phyloP scores from a whole-genome alignment of 2,888 invertebrate species.

The Opisthograptis luteolata region DNA sequence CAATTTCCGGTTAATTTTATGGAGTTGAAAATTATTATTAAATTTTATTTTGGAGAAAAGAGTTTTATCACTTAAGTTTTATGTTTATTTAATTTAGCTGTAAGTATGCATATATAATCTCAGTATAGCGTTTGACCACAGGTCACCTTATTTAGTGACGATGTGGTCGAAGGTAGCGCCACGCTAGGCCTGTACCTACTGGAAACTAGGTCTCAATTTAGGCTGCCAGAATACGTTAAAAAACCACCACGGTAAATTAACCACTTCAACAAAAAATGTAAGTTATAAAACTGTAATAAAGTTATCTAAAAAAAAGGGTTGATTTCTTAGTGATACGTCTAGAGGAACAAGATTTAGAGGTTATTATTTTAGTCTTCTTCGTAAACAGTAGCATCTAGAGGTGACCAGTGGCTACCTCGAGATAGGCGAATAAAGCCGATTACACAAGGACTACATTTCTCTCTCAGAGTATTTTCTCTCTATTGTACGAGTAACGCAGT shows the following conservation, averaged over 20 bases:
- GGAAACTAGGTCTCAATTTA: too few species aligned
- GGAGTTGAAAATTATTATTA: slow-evolving; percentile 20
- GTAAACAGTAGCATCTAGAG: slow-evolving; percentile 34
- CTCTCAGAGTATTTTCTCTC: slow-evolving; percentile 53
- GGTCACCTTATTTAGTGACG: too few species aligned
- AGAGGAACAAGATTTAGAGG: background rate
- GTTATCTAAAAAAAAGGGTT: background rate
- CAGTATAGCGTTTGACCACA: too few species aligned
- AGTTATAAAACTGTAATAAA: too few species aligned
- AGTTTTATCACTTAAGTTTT: too few species aligned
- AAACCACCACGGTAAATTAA: too few species aligned
- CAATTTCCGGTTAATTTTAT: slow-evolving; percentile 15
- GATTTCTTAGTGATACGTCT: background rate
- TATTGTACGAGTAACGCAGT: slow-evolving; percentile 50
- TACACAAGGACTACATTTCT: slow-evolving; percentile 64
- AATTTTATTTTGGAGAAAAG: slow-evolving; percentile 13
- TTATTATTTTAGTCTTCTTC: slow-evolving; percentile 21
- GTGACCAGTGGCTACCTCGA: slow-evolving; percentile 49
- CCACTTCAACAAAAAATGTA: slow-evolving; percentile 2
- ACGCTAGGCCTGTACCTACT: too few species aligned
- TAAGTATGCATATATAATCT: too few species aligned
- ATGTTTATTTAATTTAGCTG: too few species aligned
- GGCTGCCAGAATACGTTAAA: too few species aligned
- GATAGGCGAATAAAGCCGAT: slow-evolving; percentile 71
- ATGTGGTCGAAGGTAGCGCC: too few species aligned